Conservation (phyloP, 2,113 vertebrate genomes). For the Forbesichthys agassizii region DNA sequence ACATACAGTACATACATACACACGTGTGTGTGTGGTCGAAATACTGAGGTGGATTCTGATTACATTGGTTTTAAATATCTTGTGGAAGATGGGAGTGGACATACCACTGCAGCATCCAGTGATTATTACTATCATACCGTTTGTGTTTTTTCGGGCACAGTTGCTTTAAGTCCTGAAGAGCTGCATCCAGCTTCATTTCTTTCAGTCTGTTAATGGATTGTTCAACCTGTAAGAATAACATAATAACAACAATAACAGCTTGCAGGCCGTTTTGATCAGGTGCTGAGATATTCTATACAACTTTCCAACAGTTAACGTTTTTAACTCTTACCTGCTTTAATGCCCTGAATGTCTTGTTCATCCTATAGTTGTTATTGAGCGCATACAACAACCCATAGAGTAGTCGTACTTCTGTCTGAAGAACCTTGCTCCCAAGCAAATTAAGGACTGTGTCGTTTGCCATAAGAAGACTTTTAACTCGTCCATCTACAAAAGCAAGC, state of each 20-base stretch:
- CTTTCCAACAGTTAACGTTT: too few relatives aligned
- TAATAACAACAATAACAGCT: too few relatives aligned
- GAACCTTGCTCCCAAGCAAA: constrained; percentile 55
- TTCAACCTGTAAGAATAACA: constrained; percentile 66
- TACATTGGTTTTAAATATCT: too few relatives aligned
- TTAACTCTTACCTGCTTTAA: constrained; percentile 70
- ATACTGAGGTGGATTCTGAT: too few relatives aligned
- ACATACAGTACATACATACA: too few relatives aligned
- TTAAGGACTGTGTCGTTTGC: constrained; percentile 44
- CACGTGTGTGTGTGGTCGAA: too few relatives aligned
- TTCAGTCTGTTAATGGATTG: constrained; percentile 77
- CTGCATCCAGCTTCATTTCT: constrained; percentile 71
- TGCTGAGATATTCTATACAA: too few relatives aligned
- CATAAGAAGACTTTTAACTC: constrained; percentile 16
- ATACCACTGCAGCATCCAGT: too few relatives aligned
- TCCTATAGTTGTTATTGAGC: constrained; percentile 61
- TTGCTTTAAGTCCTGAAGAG: constrained; percentile 62
- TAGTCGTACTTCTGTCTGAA: constrained; percentile 72
- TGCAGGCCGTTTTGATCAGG: too few relatives aligned
- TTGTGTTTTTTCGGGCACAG: constrained; percentile 62
- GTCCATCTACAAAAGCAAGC: constrained; percentile 18
- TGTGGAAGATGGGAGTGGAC: too few relatives aligned
- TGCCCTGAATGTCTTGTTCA: constrained; percentile 67
- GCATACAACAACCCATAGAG: constrained; percentile 69
- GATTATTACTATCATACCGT: constrained; percentile 54